phyloP scores from a whole-genome alignment of 2,113 vertebrate genomes.

The Anolis sagrei region DNA sequence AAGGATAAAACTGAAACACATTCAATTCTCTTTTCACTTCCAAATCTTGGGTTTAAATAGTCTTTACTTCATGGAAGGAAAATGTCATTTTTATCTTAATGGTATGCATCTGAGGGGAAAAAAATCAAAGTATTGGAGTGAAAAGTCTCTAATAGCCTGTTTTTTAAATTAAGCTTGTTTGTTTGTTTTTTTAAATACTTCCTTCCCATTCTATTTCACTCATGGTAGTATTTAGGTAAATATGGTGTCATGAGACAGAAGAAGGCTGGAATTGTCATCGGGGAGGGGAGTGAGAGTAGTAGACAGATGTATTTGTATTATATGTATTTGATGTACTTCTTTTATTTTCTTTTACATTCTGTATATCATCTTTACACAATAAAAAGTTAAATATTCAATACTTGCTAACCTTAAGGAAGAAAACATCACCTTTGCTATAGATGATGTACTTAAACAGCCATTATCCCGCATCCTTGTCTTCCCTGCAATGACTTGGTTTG shows the following conservation, averaged over 20 bases:
- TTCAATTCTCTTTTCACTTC: slow-evolving; percentile 1
- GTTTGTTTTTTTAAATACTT: background rate
- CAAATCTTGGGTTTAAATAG: background rate
- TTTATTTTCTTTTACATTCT: too few relatives aligned
- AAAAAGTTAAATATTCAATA: too few relatives aligned
- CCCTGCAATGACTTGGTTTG: too few relatives aligned
- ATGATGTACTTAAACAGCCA: background rate
- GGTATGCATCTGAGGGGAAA: background rate
- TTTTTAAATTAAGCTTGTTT: too few relatives aligned
- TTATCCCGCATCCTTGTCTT: too few relatives aligned
- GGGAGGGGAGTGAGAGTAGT: too few relatives aligned
- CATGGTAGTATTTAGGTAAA: background rate
- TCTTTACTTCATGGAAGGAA: background rate
- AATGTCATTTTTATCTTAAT: background rate
- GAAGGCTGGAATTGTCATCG: background rate
- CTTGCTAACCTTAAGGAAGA: too few relatives aligned
- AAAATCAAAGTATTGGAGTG: background rate
- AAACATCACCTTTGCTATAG: background rate
- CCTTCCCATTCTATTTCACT: background rate
- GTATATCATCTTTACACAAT: too few relatives aligned
- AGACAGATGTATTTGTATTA: too few relatives aligned
- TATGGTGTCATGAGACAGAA: background rate
- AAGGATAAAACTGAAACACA: background rate
- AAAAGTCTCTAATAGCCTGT: background rate
- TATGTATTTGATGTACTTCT: too few relatives aligned